These are phyloP conservation scores for Drosophila kambysellisi DNA, from an alignment of 2,888 invertebrate species.

Conservation along the genomic window DNA sequence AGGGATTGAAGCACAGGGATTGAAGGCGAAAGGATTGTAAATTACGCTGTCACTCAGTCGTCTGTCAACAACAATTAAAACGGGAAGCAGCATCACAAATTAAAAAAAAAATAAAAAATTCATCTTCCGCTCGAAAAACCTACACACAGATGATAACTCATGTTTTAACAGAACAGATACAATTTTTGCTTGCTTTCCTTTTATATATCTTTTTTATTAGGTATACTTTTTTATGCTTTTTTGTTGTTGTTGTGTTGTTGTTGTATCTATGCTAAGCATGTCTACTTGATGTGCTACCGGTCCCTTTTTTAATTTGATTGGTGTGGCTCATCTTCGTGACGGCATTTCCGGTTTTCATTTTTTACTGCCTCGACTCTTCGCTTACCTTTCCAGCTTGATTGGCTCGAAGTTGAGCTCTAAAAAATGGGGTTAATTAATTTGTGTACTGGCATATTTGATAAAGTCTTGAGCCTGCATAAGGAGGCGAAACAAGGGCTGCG, in stretches of 20 bases:
- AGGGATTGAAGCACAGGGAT: no score
- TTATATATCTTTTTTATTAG: slow-evolving; percentile 12
- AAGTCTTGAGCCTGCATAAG: slow-evolving; percentile 8
- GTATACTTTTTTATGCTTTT: slow-evolving; percentile 13
- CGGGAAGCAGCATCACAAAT: slow-evolving; percentile 75
- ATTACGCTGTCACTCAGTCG: slow-evolving; percentile 80
- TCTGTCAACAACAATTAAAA: slow-evolving; percentile 78
- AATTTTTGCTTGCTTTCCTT: slow-evolving; percentile 34
- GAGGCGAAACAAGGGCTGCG: slow-evolving; percentile 23
- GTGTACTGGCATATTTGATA: slow-evolving; percentile 66
- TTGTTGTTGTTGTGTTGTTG: slow-evolving; percentile 43
- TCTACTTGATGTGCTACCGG: slow-evolving; percentile 64
- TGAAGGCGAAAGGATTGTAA: slow-evolving; percentile 70
- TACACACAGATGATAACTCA: slow-evolving; percentile 29
- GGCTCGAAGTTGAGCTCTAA: slow-evolving; percentile 15
- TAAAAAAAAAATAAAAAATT: slow-evolving; percentile 63
- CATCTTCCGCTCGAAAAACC: slow-evolving; percentile 69
- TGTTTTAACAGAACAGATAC: slow-evolving; percentile 51
- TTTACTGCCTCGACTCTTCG: not conserved
- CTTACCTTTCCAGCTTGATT: slow-evolving; percentile 69
- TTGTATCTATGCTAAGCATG: slow-evolving; percentile 50
- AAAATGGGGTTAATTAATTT: slow-evolving; percentile 66
- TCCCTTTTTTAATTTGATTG: slow-evolving; percentile 75
- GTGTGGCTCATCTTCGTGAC: slow-evolving; percentile 46
- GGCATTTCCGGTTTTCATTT: slow-evolving; percentile 61